Evolutionary conservation across 2,797 vertebrate genomes (phyloP).

Genomic region (Synanceia verrucosa): DNA sequence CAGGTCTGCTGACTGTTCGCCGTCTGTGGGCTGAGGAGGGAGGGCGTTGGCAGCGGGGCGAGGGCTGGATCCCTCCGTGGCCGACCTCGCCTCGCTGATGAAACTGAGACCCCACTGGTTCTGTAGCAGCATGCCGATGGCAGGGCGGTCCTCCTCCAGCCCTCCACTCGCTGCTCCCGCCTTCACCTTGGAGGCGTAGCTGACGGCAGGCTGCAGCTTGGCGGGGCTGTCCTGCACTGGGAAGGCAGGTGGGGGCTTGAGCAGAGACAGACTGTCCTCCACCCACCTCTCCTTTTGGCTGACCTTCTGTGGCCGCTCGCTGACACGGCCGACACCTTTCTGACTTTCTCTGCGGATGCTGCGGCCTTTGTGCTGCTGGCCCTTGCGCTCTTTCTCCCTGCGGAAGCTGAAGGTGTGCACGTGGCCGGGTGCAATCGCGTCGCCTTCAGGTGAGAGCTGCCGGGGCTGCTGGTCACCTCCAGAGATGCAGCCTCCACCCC

Average conservation of each 20-base stretch:
- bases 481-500: slow-evolving; percentile 80
- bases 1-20: slow-evolving; percentile 29
- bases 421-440: slow-evolving; percentile 54
- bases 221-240: slow-evolving; percentile 90
- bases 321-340: slow-evolving; percentile 45
- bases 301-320: slow-evolving; percentile 63
- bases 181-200: slow-evolving; percentile 91
- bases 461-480: slow-evolving; percentile 61
- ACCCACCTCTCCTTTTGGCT: slow-evolving; percentile 81
- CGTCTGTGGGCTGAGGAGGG: slow-evolving; percentile 39
- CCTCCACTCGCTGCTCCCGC: slow-evolving; percentile 72
- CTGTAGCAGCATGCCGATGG: slow-evolving; percentile 86
- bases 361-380: slow-evolving; percentile 75
- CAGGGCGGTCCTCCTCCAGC: slow-evolving; percentile 79
- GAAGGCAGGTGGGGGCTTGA: slow-evolving; percentile 87
- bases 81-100: slow-evolving; percentile 79
- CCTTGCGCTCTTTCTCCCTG: slow-evolving; percentile 77
- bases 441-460: slow-evolving; percentile 66
- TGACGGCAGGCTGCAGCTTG: slow-evolving; percentile 87
- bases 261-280: slow-evolving; percentile 84
- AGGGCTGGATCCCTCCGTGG: slow-evolving; percentile 35
- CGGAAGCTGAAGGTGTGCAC: slow-evolving; percentile 57
- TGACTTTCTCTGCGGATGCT: slow-evolving; percentile 75
- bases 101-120: slow-evolving; percentile 91
- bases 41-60: slow-evolving; percentile 21